Base-by-base conservation (phyloP, 2,888 invertebrate species). In the Coenonympha arcania region DNA sequence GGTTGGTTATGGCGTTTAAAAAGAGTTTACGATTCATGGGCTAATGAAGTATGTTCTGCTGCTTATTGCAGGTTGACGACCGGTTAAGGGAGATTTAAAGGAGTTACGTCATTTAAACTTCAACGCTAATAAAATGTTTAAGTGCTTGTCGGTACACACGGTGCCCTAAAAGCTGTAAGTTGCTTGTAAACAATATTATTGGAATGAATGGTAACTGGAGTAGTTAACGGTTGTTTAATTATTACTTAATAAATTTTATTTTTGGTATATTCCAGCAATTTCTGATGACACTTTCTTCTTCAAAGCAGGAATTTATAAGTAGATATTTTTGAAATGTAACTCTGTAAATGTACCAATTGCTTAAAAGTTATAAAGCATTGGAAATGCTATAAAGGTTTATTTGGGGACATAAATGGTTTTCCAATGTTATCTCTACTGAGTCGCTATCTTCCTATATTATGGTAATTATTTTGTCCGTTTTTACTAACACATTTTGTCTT, bases 1-100 rank as follows among this genome's bases (percentile, higher is more conserved):
- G 75, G 77, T 69, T 62, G 37, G 60, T 63, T 61, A 62, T 57
- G 59, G 62, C 58, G 59, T 64, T 61, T 61, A 59, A 63, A 61
- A 53, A 44, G 39, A 45, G 52, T 66, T 73, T 76, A 75, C 57
- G 62, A 60, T 60, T 60, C 61, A 57, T 56, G 52, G 50, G 51
- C 54, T 65, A 64, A 65, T 66, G 63, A 64, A 61, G 62, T 64
- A 59, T 34, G 43, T 52, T 37, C 60, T 58, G 55, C 22, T 44
- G 43, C 50, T 50, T 50, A 39, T 20, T 26, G 24, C 47, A 52
- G 52, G 52, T 48, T 52, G 54, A 52, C 40, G 52, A 52, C 49
- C 49, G 47, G 52, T 37, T 44, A 37, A 30, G 46, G 37, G 36
- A 45, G 45, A 45, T 45, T 45, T 45, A 36, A 26, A 41, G 18